Conservation (phyloP, 64 coral and sea anemone genomes). For the Platygyra sinensis region DNA sequence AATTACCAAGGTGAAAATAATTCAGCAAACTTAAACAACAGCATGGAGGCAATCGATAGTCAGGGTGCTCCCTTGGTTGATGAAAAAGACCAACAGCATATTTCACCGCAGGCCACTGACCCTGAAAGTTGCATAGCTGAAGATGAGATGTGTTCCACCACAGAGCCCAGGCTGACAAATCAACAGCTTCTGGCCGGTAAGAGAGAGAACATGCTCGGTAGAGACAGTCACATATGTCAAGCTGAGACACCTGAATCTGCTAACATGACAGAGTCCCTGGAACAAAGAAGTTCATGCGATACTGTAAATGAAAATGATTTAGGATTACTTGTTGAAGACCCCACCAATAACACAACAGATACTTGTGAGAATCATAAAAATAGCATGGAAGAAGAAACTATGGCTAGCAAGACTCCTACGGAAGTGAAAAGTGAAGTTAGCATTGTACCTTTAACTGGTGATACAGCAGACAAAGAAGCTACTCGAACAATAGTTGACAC, state of each 20-base stretch:
- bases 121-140: no score
- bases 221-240: neutral
- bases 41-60: neutral
- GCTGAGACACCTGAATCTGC: neutral
- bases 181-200: neutral
- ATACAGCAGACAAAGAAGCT: neutral
- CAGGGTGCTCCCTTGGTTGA: neutral
- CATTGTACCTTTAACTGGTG: no score
- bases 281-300: neutral
- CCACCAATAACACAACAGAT: neutral
- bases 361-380: neutral
- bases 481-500: neutral
- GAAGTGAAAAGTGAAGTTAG: neutral
- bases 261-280: no score
- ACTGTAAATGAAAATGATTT: neutral
- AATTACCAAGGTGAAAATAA: neutral
- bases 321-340: neutral
- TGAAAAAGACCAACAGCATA: neutral
- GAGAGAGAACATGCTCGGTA: neutral
- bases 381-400: neutral
- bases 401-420: neutral
- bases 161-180: no score
- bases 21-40: neutral
- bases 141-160: neutral
- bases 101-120: no score